Evolutionary conservation across 2,888 invertebrate genomes (phyloP).

Genomic region (Mystacides longicornis): DNA sequence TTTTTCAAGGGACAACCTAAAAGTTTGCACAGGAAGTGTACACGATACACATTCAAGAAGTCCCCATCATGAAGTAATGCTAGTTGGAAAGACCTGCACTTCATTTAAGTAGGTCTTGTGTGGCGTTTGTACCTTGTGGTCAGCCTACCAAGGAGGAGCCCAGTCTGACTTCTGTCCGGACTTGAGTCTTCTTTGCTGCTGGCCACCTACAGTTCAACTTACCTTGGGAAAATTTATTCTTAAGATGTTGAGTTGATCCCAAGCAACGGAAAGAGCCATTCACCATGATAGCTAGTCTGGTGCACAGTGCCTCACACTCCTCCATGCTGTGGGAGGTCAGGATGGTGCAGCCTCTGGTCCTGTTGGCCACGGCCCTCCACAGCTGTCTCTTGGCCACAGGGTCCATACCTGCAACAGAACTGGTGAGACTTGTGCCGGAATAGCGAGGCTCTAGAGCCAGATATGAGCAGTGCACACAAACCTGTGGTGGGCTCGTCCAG

Average conservation of each 20-base stretch:
- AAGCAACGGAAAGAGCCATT: slow-evolving; percentile 67
- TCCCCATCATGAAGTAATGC: no score
- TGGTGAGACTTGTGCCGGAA: no score
- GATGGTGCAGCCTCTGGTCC: slow-evolving; percentile 67
- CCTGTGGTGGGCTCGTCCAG: slow-evolving; percentile 61
- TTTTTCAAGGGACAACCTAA: no score
- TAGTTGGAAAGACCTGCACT: no score
- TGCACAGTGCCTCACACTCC: slow-evolving; percentile 78
- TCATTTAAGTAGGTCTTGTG: no score
- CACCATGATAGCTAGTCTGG: slow-evolving; percentile 75
- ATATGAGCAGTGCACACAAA: not conserved
- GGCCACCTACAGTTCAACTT: no score
- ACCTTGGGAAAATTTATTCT: slow-evolving; percentile 66
- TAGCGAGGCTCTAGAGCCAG: not conserved
- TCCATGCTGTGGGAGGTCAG: slow-evolving; percentile 84
- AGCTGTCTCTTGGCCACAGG: slow-evolving; percentile 72
- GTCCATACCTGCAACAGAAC: slow-evolving; percentile 61
- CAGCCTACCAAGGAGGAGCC: no score
- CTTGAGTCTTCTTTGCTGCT: no score
- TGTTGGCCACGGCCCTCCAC: slow-evolving; percentile 67
- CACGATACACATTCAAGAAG: no score
- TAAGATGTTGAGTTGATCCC: slow-evolving; percentile 68
- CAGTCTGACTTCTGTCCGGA: no score
- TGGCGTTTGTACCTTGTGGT: no score
- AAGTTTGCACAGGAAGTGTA: no score